These are phyloP conservation scores for Trachelus troglodyta DNA, from an alignment of 2,888 invertebrate species.

Conservation along the genomic window DNA sequence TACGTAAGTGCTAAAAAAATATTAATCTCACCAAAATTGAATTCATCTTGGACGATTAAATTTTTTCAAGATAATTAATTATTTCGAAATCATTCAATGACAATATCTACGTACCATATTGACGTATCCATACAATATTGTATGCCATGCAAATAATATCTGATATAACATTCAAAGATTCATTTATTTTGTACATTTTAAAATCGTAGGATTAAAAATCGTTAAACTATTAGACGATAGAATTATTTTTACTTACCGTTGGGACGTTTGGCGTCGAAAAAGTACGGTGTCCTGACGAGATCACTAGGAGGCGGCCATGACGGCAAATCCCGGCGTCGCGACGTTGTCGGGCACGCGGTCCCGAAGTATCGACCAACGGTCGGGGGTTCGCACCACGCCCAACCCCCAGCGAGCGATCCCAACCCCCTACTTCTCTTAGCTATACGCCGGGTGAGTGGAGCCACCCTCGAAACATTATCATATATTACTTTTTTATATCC, in stretches of 20 bases:
- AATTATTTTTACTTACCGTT: neutral
- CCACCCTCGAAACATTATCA: slow-evolving; percentile 56
- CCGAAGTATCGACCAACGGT: slow-evolving; percentile 63
- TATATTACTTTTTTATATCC: slow-evolving; percentile 59
- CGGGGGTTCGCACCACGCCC: slow-evolving; percentile 60
- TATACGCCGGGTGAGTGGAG: slow-evolving; percentile 15
- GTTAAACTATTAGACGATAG: neutral
- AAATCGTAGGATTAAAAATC: neutral
- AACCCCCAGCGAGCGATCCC: slow-evolving; percentile 56
- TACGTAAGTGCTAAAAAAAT: neutral
- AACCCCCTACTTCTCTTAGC: slow-evolving; percentile 39
- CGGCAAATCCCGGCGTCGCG: slow-evolving; percentile 62
- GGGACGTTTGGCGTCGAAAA: neutral
- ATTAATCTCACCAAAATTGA: neutral
- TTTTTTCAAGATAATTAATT: no score
- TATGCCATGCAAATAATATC: neutral
- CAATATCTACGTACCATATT: no score
- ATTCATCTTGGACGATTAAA: neutral
- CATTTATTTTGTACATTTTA: neutral
- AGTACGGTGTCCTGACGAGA: slow-evolving; percentile 2
- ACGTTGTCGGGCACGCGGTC: slow-evolving; percentile 57
- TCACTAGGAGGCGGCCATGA: slow-evolving; percentile 53
- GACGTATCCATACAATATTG: neutral
- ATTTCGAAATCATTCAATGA: no score
- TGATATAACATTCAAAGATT: neutral